Evolutionary conservation across 2,113 vertebrate species (phyloP).

Genomic region (Hemicordylus capensis): DNA sequence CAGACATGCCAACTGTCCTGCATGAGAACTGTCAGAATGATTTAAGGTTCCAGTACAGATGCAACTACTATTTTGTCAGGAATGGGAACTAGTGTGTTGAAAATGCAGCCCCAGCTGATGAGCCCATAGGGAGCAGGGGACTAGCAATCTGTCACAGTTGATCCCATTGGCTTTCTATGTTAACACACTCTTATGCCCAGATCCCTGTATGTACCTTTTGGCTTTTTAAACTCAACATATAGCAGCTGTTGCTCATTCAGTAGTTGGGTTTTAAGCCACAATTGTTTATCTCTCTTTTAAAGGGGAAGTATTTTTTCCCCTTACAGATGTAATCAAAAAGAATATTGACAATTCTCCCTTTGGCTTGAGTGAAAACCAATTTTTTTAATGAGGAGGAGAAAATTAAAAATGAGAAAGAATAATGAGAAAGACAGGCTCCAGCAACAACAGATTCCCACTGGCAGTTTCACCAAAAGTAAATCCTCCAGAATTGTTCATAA

Average conservation of each 20-base stretch:
- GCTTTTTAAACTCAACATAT: not conserved
- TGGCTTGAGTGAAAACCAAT: not conserved
- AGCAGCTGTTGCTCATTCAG: not conserved
- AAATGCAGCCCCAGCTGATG: conserved; percentile 35
- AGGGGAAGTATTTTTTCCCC: not conserved
- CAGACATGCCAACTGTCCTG: conserved; percentile 71
- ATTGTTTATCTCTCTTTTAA: not conserved
- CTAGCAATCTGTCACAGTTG: fast-evolving
- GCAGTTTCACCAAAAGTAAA: no score
- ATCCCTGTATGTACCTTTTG: not conserved
- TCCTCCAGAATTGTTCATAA: no score
- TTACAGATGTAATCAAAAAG: not conserved
- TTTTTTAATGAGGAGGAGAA: not conserved
- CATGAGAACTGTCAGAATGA: conserved; percentile 67
- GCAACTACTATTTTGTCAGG: conserved; percentile 48
- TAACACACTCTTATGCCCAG: not conserved
- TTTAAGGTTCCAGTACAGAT: conserved; percentile 50
- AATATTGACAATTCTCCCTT: not conserved
- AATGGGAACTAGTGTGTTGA: conserved; percentile 40
- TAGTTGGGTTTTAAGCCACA: not conserved
- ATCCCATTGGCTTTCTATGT: not conserved
- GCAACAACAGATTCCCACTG: not conserved
- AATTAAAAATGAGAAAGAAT: not conserved
- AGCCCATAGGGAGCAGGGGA: not conserved
- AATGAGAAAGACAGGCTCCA: not conserved